A percentile compares a stretch with the other conserved stretches of the same genome.
These are phyloP conservation scores for Yponomeuta sedellus DNA, from an alignment of 2,888 invertebrate genomes.

Conservation along the genomic window DNA sequence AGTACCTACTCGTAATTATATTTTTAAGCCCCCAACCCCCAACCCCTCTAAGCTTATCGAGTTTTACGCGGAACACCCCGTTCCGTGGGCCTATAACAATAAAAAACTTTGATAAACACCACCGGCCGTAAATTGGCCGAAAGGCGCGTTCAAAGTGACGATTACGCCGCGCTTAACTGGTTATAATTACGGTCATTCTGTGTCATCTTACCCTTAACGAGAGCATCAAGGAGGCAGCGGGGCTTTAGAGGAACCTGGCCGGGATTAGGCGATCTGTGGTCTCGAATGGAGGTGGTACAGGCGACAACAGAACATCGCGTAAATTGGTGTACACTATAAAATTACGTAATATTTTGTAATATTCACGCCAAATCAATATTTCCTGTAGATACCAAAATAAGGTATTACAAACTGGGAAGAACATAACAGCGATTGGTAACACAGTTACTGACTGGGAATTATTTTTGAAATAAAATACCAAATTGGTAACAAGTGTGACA, in stretches of 20 bases:
- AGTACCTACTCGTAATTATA: no score
- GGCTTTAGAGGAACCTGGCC: background rate
- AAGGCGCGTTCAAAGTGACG: conserved; percentile 41
- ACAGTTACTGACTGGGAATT: no score
- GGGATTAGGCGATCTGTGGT: background rate
- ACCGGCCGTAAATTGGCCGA: conserved; percentile 56
- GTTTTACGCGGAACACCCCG: conserved; percentile 17
- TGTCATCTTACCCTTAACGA: conserved; percentile 71
- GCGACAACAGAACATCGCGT: no score
- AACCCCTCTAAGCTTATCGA: background rate
- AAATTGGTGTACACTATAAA: no score
- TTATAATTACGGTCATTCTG: conserved; percentile 68
- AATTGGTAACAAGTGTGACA: no score
- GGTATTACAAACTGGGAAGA: no score
- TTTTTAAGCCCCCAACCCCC: no score
- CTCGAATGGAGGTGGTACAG: background rate
- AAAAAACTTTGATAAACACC: conserved; percentile 68
- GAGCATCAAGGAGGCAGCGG: conserved; percentile 27
- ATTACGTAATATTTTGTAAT: no score
- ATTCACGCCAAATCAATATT: no score
- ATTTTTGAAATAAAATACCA: no score
- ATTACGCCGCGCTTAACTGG: conserved; percentile 58
- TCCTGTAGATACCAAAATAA: no score
- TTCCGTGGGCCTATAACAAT: conserved; percentile 44
- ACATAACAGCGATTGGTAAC: no score